Evolutionary conservation across 2,888 invertebrate genomes (phyloP).

Genomic region (Tachina lurida): DNA sequence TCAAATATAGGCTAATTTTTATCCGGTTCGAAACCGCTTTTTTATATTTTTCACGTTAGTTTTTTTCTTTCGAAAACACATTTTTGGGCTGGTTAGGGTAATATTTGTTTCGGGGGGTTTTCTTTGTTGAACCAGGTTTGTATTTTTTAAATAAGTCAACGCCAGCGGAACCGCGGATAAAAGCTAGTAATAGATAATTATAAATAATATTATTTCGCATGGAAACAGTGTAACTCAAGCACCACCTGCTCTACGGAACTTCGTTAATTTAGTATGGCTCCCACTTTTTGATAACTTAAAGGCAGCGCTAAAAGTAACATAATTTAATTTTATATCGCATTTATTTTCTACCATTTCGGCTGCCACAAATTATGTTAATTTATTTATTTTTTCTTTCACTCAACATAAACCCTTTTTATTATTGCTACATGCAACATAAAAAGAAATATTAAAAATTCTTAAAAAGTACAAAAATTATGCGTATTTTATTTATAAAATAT

Average conservation of each 20-base stretch:
- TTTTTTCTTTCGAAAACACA: no score
- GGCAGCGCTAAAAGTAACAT: slow-evolving; percentile 23
- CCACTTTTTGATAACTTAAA: background rate
- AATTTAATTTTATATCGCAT: slow-evolving; percentile 38
- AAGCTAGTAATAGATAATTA: no score
- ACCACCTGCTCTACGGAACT: background rate
- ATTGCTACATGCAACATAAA: slow-evolving; percentile 3
- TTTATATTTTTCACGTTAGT: no score
- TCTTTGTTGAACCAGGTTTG: no score
- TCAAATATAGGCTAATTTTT: no score
- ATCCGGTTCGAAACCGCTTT: no score
- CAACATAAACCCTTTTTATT: slow-evolving; percentile 21
- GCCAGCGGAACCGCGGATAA: no score
- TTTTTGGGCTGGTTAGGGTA: no score
- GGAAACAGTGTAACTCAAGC: background rate
- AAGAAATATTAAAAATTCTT: background rate
- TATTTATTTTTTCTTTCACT: slow-evolving; percentile 7
- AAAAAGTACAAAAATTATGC: slow-evolving; percentile 58
- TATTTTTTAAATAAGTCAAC: no score
- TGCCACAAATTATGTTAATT: slow-evolving; percentile 42
- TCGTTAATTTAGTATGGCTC: background rate
- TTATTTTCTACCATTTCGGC: slow-evolving; percentile 1
- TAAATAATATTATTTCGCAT: background rate
- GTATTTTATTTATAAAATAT: slow-evolving; percentile 63
- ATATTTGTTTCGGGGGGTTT: no score